Percentiles rank a stretch among this genome's conserved stretches.
These are phyloP conservation scores for Antechinus flavipes DNA, from an alignment of 2,113 vertebrate genomes.

Conservation along the genomic window DNA sequence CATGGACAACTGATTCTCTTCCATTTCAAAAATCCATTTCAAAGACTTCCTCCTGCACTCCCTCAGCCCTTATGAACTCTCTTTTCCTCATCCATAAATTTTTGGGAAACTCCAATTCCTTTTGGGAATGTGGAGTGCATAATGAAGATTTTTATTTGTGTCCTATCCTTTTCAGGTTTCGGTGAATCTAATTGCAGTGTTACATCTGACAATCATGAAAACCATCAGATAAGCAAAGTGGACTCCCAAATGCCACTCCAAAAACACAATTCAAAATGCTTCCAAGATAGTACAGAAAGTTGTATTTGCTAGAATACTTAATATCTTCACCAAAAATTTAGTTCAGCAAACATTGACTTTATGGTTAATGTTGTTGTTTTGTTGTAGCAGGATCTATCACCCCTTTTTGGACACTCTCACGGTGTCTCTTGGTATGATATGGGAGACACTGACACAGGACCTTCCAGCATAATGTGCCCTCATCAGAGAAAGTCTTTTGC, in stretches of 20 bases:
- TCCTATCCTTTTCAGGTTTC: constrained; percentile 70
- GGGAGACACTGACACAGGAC: too few species aligned
- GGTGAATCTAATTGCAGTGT: constrained; percentile 62
- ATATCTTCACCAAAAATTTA: not conserved
- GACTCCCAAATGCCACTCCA: constrained; percentile 50
- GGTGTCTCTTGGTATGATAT: too few species aligned
- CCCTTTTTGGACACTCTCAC: not conserved
- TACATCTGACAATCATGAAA: constrained; percentile 65
- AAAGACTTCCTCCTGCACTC: not conserved
- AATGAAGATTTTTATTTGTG: constrained; percentile 58
- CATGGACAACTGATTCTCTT: not conserved
- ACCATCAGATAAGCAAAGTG: constrained; percentile 59
- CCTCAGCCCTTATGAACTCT: not conserved
- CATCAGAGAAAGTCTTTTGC: too few species aligned
- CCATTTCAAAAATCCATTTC: constrained; percentile 21
- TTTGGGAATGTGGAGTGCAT: constrained; percentile 60
- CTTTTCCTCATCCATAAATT: constrained; percentile 41
- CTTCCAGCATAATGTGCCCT: too few species aligned
- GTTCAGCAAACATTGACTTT: not conserved
- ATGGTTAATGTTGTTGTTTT: not conserved
- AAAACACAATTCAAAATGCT: constrained; percentile 53
- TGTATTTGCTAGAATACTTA: not conserved
- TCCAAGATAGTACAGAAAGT: not conserved
- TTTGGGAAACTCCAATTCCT: constrained; percentile 58
- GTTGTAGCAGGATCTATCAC: not conserved